phyloP scores from a whole-genome alignment of 2,888 invertebrate genomes.

The Chydorus sphaericus region DNA sequence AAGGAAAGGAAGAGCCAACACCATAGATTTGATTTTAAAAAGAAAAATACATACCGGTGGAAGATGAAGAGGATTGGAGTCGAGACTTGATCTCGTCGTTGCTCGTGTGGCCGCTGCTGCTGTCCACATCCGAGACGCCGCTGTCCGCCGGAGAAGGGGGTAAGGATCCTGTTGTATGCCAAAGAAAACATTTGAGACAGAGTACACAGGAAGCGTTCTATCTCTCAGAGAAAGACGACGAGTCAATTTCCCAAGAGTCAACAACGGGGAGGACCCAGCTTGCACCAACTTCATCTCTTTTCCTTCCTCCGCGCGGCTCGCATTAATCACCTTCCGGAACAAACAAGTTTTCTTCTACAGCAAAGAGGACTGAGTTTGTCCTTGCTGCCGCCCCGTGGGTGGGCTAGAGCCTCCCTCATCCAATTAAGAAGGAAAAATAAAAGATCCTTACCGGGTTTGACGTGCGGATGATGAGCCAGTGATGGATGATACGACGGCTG shows the following conservation, averaged over 20 bases:
- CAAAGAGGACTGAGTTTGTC: neutral
- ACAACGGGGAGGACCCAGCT: neutral
- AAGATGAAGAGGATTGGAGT: conserved; percentile 43
- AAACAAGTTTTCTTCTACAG: neutral
- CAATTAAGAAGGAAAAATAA: neutral
- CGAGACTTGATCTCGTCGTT: conserved; percentile 76
- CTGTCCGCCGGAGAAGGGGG: conserved; percentile 96
- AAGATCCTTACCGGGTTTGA: conserved; percentile 10
- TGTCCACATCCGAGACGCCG: conserved; percentile 92
- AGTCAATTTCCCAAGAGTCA: conserved; percentile 5
- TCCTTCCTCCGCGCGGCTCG: conserved; percentile 1
- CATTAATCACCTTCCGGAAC: conserved; percentile 1
- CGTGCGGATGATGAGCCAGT: conserved; percentile 2
- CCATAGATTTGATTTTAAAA: neutral
- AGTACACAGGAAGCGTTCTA: neutral
- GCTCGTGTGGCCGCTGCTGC: conserved; percentile 56
- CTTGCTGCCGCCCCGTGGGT: neutral
- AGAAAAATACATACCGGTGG: neutral
- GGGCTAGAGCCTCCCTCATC: neutral
- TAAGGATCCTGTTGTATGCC: conserved; percentile 55
- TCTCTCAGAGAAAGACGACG: neutral
- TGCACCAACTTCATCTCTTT: too few species aligned
- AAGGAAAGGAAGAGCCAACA: neutral
- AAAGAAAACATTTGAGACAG: neutral
- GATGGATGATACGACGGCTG: conserved; percentile 33